Percentiles rank a stretch among this genome's conserved stretches.
Evolutionary conservation across 2,113 vertebrate genomes (phyloP).

Genomic region (Emydocephalus ijimae): DNA sequence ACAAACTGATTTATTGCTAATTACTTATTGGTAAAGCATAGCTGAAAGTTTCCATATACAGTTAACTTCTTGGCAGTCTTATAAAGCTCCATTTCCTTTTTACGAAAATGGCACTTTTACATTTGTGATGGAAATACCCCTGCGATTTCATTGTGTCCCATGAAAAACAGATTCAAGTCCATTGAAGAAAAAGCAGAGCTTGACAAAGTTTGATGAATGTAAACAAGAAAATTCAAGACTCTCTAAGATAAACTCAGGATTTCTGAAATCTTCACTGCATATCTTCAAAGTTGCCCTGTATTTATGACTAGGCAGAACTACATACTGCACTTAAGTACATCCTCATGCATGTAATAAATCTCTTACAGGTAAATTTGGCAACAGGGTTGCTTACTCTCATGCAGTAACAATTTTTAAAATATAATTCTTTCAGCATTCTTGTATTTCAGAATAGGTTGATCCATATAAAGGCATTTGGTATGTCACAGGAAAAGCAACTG

Average conservation of each 20-base stretch:
- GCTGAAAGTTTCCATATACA: background rate
- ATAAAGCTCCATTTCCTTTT: background rate
- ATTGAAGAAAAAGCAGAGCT: background rate
- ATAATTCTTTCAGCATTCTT: background rate
- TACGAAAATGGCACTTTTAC: background rate
- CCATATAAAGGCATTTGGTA: background rate
- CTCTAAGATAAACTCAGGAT: background rate
- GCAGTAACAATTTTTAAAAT: background rate
- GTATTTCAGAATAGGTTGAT: background rate
- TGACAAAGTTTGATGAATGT: background rate
- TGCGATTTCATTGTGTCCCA: background rate
- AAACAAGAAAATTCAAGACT: background rate
- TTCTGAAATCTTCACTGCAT: background rate
- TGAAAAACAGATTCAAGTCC: background rate
- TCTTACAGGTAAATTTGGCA: background rate
- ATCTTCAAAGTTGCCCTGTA: background rate
- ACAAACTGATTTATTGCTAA: background rate
- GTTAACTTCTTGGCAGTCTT: background rate
- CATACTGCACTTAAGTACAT: background rate
- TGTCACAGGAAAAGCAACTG: background rate
- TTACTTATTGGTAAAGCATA: background rate
- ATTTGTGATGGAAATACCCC: background rate
- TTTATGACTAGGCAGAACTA: background rate
- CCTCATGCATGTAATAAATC: background rate
- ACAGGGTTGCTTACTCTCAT: background rate